Conservation (phyloP, 2,888 invertebrate species). For the Ichneumoninae sp. region DNA sequence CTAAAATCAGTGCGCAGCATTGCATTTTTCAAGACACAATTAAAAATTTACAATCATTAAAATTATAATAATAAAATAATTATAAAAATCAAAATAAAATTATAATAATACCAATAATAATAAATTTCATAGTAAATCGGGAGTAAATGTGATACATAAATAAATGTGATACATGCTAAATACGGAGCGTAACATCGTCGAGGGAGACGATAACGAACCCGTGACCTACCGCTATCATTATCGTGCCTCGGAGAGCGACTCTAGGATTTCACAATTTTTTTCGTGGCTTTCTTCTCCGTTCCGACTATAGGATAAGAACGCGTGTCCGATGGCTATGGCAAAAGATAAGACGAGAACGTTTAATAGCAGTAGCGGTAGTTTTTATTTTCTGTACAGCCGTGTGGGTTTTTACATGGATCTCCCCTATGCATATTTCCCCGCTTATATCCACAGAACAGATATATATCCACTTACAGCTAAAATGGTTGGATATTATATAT, state of each 20-base stretch:
- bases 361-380: background rate
- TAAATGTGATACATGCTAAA: slow-evolving; percentile 7
- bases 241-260: slow-evolving; percentile 17
- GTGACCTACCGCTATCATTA: slow-evolving; percentile 67
- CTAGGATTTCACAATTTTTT: slow-evolving; percentile 49
- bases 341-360: slow-evolving; percentile 21
- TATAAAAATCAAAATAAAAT: background rate
- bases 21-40: background rate
- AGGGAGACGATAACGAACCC: slow-evolving; percentile 68
- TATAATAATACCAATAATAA: background rate
- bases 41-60: background rate
- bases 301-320: slow-evolving; percentile 4
- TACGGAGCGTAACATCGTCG: slow-evolving; percentile 43
- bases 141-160: slow-evolving; percentile 9
- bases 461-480: no score
- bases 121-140: background rate
- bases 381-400: no score
- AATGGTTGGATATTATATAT: no score
- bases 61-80: background rate
- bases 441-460: no score
- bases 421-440: no score
- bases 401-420: no score
- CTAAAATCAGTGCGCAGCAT: background rate
- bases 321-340: background rate
- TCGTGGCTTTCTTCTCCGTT: slow-evolving; percentile 21